Base-by-base conservation (phyloP, 2,888 invertebrate genomes). In the Dolichopus griseipennis region DNA sequence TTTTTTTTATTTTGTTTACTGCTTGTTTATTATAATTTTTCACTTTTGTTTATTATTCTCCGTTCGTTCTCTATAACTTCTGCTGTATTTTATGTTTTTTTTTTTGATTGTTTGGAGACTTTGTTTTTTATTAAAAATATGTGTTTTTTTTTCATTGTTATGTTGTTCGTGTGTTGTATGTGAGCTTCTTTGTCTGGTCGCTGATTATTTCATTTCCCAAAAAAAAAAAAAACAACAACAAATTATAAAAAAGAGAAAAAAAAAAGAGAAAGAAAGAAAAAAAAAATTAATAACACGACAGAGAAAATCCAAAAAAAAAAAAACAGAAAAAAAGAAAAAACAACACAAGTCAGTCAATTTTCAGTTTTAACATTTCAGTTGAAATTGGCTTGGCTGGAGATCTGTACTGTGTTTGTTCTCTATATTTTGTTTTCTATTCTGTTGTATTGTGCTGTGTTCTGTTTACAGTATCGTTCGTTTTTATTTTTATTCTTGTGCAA, bases 321-420 rank as follows among this genome's bases (percentile, higher is more conserved):
- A 43, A 9, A 43, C 43, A 43, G 12, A 7, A 43, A 9, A 43
- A 7, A 43, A 9, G 6, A 52, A 18, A 52, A 18, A 18, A 15
- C 9, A 52, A 52, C 9, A 52, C 52, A 52, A 52, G 52, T 52
- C 52, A 52, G 52, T 52, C 52, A 52, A 12, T 41, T n/a, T 41
- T 27, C 27, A 27, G 27, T 27, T 41, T 41, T 41, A 41, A 41
- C 41, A 41, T 41, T 37, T 52, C 18, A 52, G 52, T 52, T 52
- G 52, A 52, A 52, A 52, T 9, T 52, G 52, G 52, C 52, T 52
- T 52, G 52, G 52, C n/a, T 52, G 52, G 52, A 52, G 52, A 52
- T 52, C 52, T 52, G 15, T 52, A n/a, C 18, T 37, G 52, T n/a
- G 18, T n/a, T 7, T 15, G 41, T 41, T 27, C 27, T 27, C 3